Base-by-base conservation (phyloP, 1,140 invertebrate species). In the Apis laboriosa region DNA sequence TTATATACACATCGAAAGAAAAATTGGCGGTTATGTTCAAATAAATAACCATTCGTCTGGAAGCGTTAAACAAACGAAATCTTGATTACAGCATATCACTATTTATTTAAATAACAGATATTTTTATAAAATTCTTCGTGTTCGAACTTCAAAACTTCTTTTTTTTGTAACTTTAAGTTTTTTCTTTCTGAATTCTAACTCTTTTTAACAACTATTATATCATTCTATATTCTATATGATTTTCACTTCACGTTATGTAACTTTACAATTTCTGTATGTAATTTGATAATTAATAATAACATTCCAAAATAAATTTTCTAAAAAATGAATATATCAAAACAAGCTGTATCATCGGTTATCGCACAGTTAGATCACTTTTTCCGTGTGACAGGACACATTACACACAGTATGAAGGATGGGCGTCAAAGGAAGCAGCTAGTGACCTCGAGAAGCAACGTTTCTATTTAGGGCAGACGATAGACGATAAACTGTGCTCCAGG, bases 391-490 rank as follows among this genome's bases (percentile, higher is more conserved):
- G 83, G 51, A 79, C 83, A 87, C 79, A 73, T 87, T 83, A 83
- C 76, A 28, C 34, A 24, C 19, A 73, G 24, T 56, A 21, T 61
- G 70, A 61, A 72, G 67, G 78, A 91, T 92, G 90, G 92, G 92
- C 92, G 92, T 93, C 58, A 91, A 90, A 93, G 93, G 93, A 88
- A 93, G 89, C 89, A 92, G 90, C 89, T 87, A 92, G 90, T 89
- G 92, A 92, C 92, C 92, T 93, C 92, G 92, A 88, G 84, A 91
- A 90, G 79, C 82, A 85, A 87, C 86, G 87, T 84, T 87, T 86
- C 84, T 92, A 93, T 94, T 94, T 93, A 93, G 93, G 92, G 91
- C 92, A 92, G 89, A 87, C 91, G 92, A 94, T 94, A 93, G 83
- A 89, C 70, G 90, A 90, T 90, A 89, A 63, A 86, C 86, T 84